Percentiles rank a stretch among this genome's conserved stretches.
These are phyloP conservation scores for Cettia cetti DNA, from an alignment of 2,113 vertebrate species.

Conservation along the genomic window DNA sequence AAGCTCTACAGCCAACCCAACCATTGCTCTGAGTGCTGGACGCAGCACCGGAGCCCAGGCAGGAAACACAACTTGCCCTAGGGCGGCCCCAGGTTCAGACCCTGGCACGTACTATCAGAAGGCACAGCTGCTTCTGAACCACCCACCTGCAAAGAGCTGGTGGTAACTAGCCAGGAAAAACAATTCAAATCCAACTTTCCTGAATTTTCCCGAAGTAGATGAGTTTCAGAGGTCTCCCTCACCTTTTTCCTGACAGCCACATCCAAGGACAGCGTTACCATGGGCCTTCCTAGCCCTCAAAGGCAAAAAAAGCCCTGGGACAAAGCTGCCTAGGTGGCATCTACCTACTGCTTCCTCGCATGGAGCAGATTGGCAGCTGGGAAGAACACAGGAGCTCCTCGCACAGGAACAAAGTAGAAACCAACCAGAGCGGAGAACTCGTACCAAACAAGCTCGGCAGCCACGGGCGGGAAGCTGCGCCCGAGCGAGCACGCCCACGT, in stretches of 20 bases:
- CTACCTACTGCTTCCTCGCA: neutral
- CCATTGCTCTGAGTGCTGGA: neutral
- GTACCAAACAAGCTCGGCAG: neutral
- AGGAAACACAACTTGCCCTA: neutral
- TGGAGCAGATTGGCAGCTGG: neutral
- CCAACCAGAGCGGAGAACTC: neutral
- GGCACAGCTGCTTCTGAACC: neutral
- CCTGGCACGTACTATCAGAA: neutral
- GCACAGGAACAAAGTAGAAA: neutral
- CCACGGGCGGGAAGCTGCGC: neutral
- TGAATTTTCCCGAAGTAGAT: neutral
- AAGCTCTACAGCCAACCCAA: neutral
- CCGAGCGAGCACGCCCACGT: neutral
- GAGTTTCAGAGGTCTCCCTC: neutral
- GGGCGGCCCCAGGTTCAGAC: neutral
- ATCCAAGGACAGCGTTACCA: neutral
- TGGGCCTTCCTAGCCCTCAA: neutral
- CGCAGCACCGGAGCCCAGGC: neutral
- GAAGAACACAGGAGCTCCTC: neutral
- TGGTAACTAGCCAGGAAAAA: neutral
- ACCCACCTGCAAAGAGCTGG: neutral
- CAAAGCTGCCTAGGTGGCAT: neutral
- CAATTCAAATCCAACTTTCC: neutral
- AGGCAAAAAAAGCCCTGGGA: neutral
- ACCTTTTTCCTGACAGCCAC: neutral